Evolutionary conservation across 2,888 invertebrate genomes (phyloP).

Genomic region (Habroteleia sp.): DNA sequence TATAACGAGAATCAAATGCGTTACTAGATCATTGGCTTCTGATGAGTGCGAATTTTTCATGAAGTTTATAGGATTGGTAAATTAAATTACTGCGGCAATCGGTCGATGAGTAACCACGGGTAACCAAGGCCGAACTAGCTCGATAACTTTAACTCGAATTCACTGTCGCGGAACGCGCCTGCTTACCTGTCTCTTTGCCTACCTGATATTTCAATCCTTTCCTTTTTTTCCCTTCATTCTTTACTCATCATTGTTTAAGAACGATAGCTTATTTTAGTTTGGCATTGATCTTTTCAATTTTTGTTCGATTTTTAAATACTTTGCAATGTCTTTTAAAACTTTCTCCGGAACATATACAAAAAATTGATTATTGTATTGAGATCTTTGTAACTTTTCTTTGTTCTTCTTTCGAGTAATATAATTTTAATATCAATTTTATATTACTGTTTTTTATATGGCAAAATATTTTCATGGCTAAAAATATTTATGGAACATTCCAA

Average conservation of each 20-base stretch:
- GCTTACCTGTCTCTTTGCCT: constrained; percentile 27
- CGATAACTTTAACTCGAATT: constrained; percentile 58
- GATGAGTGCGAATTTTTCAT: constrained; percentile 42
- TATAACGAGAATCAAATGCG: constrained; percentile 18
- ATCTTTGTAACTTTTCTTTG: no score
- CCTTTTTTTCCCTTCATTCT: constrained; percentile 2
- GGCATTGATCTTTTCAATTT: no score
- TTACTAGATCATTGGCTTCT: constrained; percentile 36
- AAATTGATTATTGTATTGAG: no score
- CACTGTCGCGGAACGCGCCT: constrained; percentile 53
- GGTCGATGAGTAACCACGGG: constrained; percentile 76
- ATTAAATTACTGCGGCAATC: constrained; percentile 66
- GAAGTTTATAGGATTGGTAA: constrained; percentile 56
- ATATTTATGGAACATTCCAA: no score
- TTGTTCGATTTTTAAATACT: no score
- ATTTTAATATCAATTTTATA: no score
- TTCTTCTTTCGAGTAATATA: no score
- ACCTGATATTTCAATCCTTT: constrained; percentile 27
- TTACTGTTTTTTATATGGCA: no score
- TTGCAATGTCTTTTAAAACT: no score
- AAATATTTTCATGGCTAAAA: no score
- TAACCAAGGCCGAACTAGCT: constrained; percentile 72
- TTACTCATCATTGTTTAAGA: constrained; percentile 17
- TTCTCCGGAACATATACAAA: no score
- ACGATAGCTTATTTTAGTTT: constrained; percentile 4